Conservation (phyloP, 2,113 vertebrate genomes). For the Sporophila hypoxantha region DNA sequence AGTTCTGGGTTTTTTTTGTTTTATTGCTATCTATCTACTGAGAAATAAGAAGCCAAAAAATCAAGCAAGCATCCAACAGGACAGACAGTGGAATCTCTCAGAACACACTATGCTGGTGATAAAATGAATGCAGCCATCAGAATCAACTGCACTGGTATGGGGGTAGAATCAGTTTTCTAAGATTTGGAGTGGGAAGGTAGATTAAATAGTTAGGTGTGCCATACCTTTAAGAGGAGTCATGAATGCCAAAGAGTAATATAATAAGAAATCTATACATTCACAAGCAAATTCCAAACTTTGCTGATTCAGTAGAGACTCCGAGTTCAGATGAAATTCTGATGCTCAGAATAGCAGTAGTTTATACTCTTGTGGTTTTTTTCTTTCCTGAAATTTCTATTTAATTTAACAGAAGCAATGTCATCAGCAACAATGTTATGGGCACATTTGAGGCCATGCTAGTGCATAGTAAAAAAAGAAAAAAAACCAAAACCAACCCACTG, state of each 20-base stretch:
- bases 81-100: conserved; percentile 75
- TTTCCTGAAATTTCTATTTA: conserved; percentile 68
- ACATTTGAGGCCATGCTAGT: conserved; percentile 75
- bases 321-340: conserved; percentile 67
- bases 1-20: conserved; percentile 65
- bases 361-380: conserved; percentile 35
- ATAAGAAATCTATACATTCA: conserved; percentile 66
- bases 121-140: conserved; percentile 71
- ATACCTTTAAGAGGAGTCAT: conserved; percentile 62
- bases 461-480: conserved; percentile 51
- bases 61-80: conserved; percentile 72
- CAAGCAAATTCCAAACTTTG: conserved; percentile 64
- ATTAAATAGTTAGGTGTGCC: conserved; percentile 58
- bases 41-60: conserved; percentile 78
- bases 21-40: conserved; percentile 96
- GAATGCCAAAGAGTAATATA: conserved; percentile 73
- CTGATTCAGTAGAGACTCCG: conserved; percentile 64
- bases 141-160: conserved; percentile 66
- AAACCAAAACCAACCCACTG: conserved; percentile 23
- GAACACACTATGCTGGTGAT: conserved; percentile 81
- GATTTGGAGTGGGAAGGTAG: conserved; percentile 51
- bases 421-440: conserved; percentile 71
- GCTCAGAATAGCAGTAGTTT: conserved; percentile 62
- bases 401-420: conserved; percentile 73
- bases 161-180: conserved; percentile 58